phyloP scores from a whole-genome alignment of 2,113 vertebrate genomes.

The Lota lota region DNA sequence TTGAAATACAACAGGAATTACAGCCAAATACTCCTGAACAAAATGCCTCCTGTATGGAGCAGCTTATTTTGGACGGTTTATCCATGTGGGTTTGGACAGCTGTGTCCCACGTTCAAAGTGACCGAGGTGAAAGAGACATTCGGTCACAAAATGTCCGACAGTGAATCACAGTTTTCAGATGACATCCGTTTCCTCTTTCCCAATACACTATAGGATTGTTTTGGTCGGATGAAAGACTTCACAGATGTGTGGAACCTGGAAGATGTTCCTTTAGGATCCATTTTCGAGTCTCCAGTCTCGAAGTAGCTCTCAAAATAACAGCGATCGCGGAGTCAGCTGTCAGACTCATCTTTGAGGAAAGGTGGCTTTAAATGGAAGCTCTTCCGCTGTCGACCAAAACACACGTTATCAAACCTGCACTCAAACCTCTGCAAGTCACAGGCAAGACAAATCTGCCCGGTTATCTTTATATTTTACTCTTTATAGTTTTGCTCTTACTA shows the following conservation, averaged over 20 bases:
- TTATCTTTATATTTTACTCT: too few relatives aligned
- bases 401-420: too few relatives aligned
- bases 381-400: too few relatives aligned
- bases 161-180: conserved; percentile 44
- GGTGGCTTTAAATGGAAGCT: too few relatives aligned
- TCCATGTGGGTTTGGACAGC: conserved; percentile 59
- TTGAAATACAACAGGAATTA: conserved; percentile 30
- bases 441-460: too few relatives aligned
- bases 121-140: conserved; percentile 20
- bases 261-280: too few relatives aligned
- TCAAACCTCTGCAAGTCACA: too few relatives aligned
- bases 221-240: not conserved
- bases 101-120: conserved; percentile 41
- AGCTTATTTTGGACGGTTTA: conserved; percentile 65
- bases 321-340: not conserved
- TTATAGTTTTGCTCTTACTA: too few relatives aligned
- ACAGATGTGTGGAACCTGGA: not conserved
- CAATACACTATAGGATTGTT: conserved; percentile 6
- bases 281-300: too few relatives aligned
- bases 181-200: conserved; percentile 31
- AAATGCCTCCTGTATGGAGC: conserved; percentile 54
- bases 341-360: not conserved
- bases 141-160: conserved; percentile 29
- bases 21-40: conserved; percentile 39
- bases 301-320: not conserved